Evolutionary conservation across 2,113 vertebrate species (phyloP), one percentile per base, ranked within the genome.

Genomic region (Apistogramma diplotaenia): DNA sequence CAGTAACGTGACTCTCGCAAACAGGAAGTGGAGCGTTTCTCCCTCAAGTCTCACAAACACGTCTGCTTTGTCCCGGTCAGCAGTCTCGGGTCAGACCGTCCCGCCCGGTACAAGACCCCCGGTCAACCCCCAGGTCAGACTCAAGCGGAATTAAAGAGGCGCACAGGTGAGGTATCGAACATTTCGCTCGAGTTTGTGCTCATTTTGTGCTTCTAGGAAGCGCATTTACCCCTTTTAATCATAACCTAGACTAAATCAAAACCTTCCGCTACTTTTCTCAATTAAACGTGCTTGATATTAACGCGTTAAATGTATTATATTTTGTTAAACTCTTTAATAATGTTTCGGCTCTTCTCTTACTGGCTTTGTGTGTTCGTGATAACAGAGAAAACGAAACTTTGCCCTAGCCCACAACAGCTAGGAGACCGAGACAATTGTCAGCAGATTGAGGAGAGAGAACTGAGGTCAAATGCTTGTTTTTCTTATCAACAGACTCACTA

Each of bases 1-100:
- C 79, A 62, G 89, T 88, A 92, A 94, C 90, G 90, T 94, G 93
- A 94, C 92, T 70, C 15, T 27, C 19, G 19, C 70, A 82, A 92
- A 91, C 92, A 58, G 93, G 93, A 93, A 94, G 89, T 91, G 79
- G 2, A 54, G 16, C 85, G 87, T 33, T 92, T 86, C 27, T 51
- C n/a, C 8, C 29, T 3, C n/a, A 58, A 86, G 51, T 70, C 37
- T 33, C 5, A 25, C 15, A 61, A 43, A 81, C 74, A 35, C 74
- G 57, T 29, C 46, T 40, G 49, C 23, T 74, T 76, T n/a, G 9
- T 49, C 67, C 60, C n/a, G n/a, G 62, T 57, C 8, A 3, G 3
- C 33, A 15, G 33, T 23, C 58, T 2, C 25, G 9, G 53, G 53
- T 60, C 49, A 65, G 4, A 4, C 10, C 43, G 12, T 23, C 19